Evolutionary conservation across 1,140 invertebrate genomes (phyloP).

Genomic region (Zaprionus taronus): DNA sequence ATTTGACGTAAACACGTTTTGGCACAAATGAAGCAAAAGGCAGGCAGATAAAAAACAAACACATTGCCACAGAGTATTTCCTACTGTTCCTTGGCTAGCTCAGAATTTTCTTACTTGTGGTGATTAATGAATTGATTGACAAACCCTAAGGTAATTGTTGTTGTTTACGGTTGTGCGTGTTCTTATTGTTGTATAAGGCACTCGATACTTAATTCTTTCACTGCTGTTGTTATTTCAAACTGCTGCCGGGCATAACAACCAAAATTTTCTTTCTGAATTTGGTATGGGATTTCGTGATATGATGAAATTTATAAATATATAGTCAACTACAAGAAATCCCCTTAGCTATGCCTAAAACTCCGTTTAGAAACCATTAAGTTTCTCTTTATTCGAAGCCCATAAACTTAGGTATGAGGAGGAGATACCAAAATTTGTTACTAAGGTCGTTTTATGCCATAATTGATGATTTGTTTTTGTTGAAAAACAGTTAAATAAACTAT

Average conservation of each 20-base stretch:
- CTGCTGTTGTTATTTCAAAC: neutral
- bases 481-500: neutral
- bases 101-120: neutral
- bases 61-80: neutral
- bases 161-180: slow-evolving; percentile 11
- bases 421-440: too few relatives aligned
- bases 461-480: neutral
- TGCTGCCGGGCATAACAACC: slow-evolving; percentile 32
- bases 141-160: slow-evolving; percentile 39
- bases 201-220: slow-evolving; percentile 47
- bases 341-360: neutral
- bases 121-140: slow-evolving; percentile 78
- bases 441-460: too few relatives aligned
- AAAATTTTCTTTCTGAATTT: slow-evolving; percentile 8
- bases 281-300: neutral
- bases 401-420: too few relatives aligned
- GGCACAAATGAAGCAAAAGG: slow-evolving; percentile 75
- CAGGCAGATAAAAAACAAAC: slow-evolving; percentile 63
- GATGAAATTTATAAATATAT: neutral
- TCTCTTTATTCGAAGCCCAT: too few relatives aligned
- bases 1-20: slow-evolving; percentile 77
- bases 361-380: neutral
- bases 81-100: neutral
- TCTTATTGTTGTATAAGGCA: slow-evolving; percentile 47
- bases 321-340: neutral